Evolutionary conservation across 2,113 vertebrate genomes (phyloP).

Genomic region (Saguinus midas): DNA sequence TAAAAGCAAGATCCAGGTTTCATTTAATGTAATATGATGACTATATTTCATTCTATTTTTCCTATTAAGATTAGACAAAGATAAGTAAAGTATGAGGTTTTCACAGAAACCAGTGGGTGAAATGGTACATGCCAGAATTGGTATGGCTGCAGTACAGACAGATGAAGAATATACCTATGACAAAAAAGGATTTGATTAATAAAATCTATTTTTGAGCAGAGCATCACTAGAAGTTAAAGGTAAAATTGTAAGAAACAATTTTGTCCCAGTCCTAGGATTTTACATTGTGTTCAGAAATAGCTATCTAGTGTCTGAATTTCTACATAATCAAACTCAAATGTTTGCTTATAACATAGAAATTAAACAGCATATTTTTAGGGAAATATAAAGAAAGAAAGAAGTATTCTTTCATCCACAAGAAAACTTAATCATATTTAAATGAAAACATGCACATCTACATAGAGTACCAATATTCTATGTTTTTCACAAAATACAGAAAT

Average conservation of each 20-base stretch:
- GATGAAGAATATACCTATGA: not conserved
- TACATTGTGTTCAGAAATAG: not conserved
- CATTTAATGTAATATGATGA: too few relatives aligned
- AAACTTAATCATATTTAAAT: not conserved
- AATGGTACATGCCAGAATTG: too few relatives aligned
- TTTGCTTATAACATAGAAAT: not conserved
- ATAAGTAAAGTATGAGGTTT: not conserved
- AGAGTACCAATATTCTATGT: not conserved
- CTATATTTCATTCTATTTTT: too few relatives aligned
- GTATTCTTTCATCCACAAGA: not conserved
- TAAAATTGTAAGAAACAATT: not conserved
- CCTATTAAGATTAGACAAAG: not conserved
- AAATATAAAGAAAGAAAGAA: not conserved
- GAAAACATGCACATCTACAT: not conserved
- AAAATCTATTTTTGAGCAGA: not conserved
- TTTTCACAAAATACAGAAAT: not conserved
- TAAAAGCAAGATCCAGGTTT: not conserved
- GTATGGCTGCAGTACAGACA: not conserved
- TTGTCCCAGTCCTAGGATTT: not conserved
- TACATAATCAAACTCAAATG: not conserved
- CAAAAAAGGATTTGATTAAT: not conserved
- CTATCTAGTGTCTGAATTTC: not conserved
- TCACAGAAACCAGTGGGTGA: not conserved
- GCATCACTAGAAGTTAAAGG: not conserved
- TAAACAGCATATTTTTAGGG: not conserved